Evolutionary conservation across 2,113 vertebrate genomes (phyloP).

Genomic region (Lamprotornis superbus): DNA sequence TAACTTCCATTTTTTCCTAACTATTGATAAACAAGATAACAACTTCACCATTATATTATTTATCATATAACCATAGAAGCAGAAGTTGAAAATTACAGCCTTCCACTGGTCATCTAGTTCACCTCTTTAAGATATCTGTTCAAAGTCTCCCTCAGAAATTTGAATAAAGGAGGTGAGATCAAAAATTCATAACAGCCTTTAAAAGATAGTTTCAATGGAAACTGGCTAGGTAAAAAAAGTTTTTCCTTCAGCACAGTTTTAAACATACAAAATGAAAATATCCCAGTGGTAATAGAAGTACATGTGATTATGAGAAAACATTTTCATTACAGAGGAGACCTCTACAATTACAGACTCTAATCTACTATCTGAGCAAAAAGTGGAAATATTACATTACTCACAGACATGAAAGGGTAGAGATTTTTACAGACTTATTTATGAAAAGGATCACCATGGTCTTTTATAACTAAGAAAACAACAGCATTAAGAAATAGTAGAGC

Average conservation of each 20-base stretch:
- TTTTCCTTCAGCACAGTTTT: background rate
- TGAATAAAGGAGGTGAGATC: background rate
- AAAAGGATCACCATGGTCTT: background rate
- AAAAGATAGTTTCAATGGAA: background rate
- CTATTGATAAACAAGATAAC: background rate
- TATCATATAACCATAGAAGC: background rate
- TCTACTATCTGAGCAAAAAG: background rate
- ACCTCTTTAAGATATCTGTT: background rate
- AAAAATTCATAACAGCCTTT: background rate
- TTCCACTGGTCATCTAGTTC: background rate
- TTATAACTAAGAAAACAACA: background rate
- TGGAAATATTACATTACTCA: background rate
- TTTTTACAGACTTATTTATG: background rate
- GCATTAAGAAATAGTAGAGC: background rate
- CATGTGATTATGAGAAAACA: background rate
- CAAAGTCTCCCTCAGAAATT: background rate
- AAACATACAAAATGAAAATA: background rate
- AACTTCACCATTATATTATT: background rate
- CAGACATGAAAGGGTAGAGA: rapidly evolving
- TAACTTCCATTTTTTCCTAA: background rate
- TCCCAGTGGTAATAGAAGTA: background rate
- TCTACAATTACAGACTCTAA: background rate
- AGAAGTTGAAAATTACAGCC: background rate
- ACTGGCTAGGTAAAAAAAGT: background rate
- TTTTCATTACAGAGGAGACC: background rate